These are phyloP conservation scores for Sebastes ruberrimus DNA, from an alignment of 2,797 vertebrate genomes.

Conservation along the genomic window DNA sequence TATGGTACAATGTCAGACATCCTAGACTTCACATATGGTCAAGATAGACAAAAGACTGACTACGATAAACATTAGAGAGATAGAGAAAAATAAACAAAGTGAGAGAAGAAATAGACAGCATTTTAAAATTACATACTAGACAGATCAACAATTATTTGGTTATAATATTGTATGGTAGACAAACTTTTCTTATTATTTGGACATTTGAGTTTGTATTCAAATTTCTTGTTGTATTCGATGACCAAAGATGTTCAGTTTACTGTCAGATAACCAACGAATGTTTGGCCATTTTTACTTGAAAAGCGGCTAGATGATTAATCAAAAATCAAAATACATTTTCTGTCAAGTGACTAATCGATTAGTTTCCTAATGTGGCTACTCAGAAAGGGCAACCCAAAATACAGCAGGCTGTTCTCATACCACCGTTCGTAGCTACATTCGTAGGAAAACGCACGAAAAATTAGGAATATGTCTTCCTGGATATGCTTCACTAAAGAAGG, in stretches of 20 bases:
- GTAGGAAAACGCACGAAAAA: too few species aligned
- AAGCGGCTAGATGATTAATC: background rate
- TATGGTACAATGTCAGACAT: too few species aligned
- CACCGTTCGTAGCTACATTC: too few species aligned
- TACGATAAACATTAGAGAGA: too few species aligned
- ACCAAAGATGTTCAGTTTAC: background rate
- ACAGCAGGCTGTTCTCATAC: too few species aligned
- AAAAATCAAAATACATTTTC: background rate
- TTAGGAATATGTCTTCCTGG: background rate
- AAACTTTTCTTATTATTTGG: background rate
- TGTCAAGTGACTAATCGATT: background rate
- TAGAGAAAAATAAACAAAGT: too few species aligned
- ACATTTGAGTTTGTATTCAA: background rate
- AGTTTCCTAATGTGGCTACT: background rate
- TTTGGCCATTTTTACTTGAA: background rate
- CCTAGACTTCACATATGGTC: too few species aligned
- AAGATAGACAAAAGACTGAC: background rate
- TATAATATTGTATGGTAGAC: too few species aligned
- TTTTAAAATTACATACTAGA: too few species aligned
- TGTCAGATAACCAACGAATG: background rate
- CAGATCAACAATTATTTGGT: too few species aligned
- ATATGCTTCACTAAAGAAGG: background rate
- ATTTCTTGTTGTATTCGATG: background rate
- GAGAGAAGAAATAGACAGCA: too few species aligned
- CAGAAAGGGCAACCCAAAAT: background rate